Evolutionary conservation across 1,140 invertebrate genomes (phyloP).

Genomic region (Sminthurides bifidus): DNA sequence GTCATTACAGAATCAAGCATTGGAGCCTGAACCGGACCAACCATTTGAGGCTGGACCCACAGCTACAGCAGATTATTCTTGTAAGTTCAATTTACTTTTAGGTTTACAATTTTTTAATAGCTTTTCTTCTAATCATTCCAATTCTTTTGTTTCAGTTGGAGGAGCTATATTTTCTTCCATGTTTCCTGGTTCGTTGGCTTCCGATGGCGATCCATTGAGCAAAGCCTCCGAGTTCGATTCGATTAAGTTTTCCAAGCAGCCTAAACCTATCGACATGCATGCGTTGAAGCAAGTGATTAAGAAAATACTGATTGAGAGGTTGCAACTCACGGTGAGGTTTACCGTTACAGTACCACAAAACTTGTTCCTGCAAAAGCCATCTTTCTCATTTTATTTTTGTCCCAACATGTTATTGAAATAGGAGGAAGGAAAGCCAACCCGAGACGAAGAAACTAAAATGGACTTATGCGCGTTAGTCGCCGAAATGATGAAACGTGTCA

Average conservation of each 20-base stretch:
- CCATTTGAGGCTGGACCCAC: not conserved
- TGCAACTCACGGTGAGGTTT: constrained; percentile 6
- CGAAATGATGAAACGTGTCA: not conserved
- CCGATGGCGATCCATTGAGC: constrained; percentile 7
- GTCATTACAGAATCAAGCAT: not conserved
- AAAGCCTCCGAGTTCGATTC: constrained; percentile 11
- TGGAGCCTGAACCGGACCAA: not conserved
- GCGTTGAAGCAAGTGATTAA: constrained; percentile 10
- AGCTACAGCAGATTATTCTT: not conserved
- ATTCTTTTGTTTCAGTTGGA: not conserved
- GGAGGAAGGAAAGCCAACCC: constrained; percentile 3
- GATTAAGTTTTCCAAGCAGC: constrained; percentile 16
- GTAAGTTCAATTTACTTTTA: not conserved
- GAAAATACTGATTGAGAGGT: not conserved
- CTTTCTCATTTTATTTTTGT: not conserved
- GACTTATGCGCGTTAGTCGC: constrained; percentile 4
- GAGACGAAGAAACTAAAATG: not conserved
- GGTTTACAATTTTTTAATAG: not conserved
- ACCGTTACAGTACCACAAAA: no score
- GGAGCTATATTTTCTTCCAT: not conserved
- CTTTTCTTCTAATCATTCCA: not conserved
- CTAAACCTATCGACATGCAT: constrained; percentile 25
- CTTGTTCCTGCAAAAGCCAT: no score
- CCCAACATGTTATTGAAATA: not conserved
- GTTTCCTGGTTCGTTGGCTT: constrained; percentile 7